A percentile compares a stretch with the other conserved stretches of the same genome.
Evolutionary conservation across 2,888 invertebrate genomes (phyloP).

Genomic region (Lasioglossum leucozonium): DNA sequence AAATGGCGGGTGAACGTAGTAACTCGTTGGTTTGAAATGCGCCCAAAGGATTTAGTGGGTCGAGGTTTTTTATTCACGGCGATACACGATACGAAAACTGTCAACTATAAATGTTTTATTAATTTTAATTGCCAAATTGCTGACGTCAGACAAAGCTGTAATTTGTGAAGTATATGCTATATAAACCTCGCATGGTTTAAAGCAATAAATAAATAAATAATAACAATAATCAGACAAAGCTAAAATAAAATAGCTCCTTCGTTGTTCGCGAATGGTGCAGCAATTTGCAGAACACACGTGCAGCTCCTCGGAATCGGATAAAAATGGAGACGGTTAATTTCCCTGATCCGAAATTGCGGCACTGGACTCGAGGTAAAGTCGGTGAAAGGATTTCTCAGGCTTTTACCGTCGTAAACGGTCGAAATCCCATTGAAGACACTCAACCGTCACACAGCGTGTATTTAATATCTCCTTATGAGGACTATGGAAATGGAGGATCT

Average conservation of each 20-base stretch:
- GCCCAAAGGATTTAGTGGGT: neutral
- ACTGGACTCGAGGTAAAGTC: neutral
- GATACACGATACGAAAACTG: too few species aligned
- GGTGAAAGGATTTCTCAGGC: neutral
- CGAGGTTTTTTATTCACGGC: too few species aligned
- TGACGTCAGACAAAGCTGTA: too few species aligned
- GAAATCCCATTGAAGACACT: conserved; percentile 2
- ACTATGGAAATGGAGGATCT: neutral
- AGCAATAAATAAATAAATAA: too few species aligned
- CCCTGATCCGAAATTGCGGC: neutral
- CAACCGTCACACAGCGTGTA: neutral
- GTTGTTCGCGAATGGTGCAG: neutral
- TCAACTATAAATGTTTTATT: too few species aligned
- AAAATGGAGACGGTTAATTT: neutral
- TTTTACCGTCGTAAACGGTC: neutral
- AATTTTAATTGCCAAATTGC: too few species aligned
- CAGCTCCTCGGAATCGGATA: neutral
- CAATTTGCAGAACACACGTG: too few species aligned
- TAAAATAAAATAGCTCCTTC: neutral
- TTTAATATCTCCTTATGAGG: neutral
- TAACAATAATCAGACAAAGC: neutral
- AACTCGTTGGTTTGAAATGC: neutral
- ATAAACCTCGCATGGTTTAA: too few species aligned
- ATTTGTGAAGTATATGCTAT: too few species aligned
- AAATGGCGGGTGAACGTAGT: neutral